These are phyloP conservation scores for Scaptomyza polygonia DNA, from an alignment of 2,888 invertebrate species.

Conservation along the genomic window DNA sequence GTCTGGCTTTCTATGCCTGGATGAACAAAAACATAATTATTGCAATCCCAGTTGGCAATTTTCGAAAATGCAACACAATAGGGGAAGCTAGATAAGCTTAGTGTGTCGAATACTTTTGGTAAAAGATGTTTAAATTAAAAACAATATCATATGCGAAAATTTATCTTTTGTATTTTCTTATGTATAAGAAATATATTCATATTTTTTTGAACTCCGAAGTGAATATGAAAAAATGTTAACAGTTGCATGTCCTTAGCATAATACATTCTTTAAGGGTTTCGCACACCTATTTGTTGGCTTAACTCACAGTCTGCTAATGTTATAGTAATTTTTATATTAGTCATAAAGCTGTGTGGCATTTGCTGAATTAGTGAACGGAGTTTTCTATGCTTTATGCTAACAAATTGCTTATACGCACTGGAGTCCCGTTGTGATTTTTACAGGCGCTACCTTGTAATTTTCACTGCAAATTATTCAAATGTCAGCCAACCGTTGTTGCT, in stretches of 20 bases:
- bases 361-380: slow-evolving; percentile 12
- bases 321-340: slow-evolving; percentile 13
- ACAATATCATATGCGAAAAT: too few species aligned
- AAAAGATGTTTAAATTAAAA: background rate
- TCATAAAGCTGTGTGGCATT: slow-evolving; percentile 25
- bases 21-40: slow-evolving; percentile 30
- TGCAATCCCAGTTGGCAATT: slow-evolving; percentile 13
- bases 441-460: slow-evolving; percentile 42
- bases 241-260: background rate
- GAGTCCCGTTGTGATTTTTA: slow-evolving; percentile 23
- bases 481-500: slow-evolving; percentile 32
- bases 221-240: background rate
- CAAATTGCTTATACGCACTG: slow-evolving; percentile 61
- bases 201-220: too few species aligned
- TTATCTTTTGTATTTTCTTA: too few species aligned
- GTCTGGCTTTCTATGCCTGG: slow-evolving; percentile 19
- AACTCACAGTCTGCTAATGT: slow-evolving; percentile 21
- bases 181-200: too few species aligned
- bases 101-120: background rate
- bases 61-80: slow-evolving; percentile 12
- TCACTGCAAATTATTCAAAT: slow-evolving; percentile 59
- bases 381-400: slow-evolving; percentile 12
- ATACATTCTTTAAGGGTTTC: background rate
- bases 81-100: background rate
- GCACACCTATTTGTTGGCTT: slow-evolving; percentile 4